A percentile compares a stretch with the other conserved stretches of the same genome.
phyloP scores from a whole-genome alignment of 2,797 vertebrate genomes.

The Esox masquinongy region DNA sequence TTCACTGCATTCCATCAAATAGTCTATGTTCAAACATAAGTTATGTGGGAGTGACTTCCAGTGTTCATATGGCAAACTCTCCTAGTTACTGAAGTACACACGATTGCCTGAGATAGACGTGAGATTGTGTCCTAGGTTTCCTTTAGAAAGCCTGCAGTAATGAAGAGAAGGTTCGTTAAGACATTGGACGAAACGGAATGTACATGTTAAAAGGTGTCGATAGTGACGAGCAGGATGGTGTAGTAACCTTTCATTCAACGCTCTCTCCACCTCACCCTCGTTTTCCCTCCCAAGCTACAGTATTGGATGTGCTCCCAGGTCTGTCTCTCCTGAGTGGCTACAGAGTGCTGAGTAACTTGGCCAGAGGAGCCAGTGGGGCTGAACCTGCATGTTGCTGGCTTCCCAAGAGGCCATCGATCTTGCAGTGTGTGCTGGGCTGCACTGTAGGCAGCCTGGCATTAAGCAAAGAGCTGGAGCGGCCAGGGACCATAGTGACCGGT shows the following conservation, averaged over 20 bases:
- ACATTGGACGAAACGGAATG: background rate
- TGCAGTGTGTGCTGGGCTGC: constrained; percentile 19
- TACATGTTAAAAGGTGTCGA: background rate
- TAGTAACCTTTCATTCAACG: background rate
- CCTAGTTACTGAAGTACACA: background rate
- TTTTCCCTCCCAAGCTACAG: background rate
- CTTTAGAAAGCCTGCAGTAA: background rate
- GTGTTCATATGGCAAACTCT: background rate
- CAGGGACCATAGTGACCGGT: constrained; percentile 34
- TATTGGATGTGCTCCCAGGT: background rate
- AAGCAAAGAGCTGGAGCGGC: background rate
- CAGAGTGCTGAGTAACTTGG: constrained; percentile 62
- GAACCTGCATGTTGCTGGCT: constrained; percentile 55
- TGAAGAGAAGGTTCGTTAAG: background rate
- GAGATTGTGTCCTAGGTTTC: background rate
- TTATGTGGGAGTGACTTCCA: background rate
- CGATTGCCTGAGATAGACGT: background rate
- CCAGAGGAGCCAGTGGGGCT: constrained; percentile 43
- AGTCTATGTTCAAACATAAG: background rate
- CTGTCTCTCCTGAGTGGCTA: constrained; percentile 41
- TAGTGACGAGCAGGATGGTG: background rate
- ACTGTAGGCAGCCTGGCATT: too few species aligned
- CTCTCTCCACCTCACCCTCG: background rate
- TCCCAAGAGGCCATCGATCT: constrained; percentile 62
- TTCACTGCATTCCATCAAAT: background rate